Evolutionary conservation across 2,113 vertebrate genomes (phyloP), one percentile per base, ranked within the genome.

Genomic region (Rhinichthys klamathensis): DNA sequence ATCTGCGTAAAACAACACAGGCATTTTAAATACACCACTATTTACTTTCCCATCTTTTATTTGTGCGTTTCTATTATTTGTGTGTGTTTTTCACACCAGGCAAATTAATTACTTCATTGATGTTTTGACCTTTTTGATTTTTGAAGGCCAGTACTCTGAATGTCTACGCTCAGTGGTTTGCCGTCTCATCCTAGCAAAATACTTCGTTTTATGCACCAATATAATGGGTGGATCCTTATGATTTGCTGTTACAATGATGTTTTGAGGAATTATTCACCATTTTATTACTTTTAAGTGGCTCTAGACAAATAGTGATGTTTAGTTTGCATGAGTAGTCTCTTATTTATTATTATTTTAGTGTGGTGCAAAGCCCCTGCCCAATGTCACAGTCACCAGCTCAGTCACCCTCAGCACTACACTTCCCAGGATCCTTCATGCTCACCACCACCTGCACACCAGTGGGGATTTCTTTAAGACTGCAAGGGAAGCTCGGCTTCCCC

Each of bases 171-270:
- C 83, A 21, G 30, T 72, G 72, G 83, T 82, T 87, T 82, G 30
- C 60, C 13, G 13, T 58, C 27, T 30, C 12, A 1, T 70, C 44
- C 76, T 23, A 44, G 54, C 21, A 58, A 58, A 79, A 49, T 15
- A 41, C 61, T 54, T 54, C 3, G 65, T 80, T 85, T 84, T 74
- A 87, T 73, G 58, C 51, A 18, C 38, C 83, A 41, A 70, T 54
- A 72, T 73, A 86, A 78, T 56, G 44, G 80, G 67, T 80, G 75
- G 63, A 78, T 84, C 61, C 54, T 75, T 63, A 77, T 80, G 84
- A 73, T 65, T 84, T 84, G 72, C 73, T 89, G 70, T 23, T 72
- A 85, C 61, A 56, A 79, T 69, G 72, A 85, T 86, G 77, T 84
- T 84, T 87, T 70, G 69, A 54, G 84, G 38, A 61, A 58, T 56